phyloP scores from a whole-genome alignment of 1,140 invertebrate genomes.

The Pteromalus puparum region DNA sequence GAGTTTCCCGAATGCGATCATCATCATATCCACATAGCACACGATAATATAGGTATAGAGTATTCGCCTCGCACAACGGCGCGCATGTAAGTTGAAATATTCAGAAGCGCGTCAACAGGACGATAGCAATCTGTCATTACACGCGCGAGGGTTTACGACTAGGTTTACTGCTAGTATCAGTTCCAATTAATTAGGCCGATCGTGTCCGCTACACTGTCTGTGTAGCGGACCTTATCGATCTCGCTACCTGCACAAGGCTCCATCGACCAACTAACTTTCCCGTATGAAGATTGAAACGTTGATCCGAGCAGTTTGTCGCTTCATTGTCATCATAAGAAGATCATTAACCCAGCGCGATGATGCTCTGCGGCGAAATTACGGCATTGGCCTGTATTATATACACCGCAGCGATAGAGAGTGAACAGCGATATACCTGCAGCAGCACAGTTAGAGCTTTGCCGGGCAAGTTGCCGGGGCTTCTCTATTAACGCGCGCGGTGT shows the following conservation, averaged over 20 bases:
- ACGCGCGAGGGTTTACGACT: background rate
- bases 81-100: background rate
- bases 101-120: background rate
- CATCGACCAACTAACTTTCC: background rate
- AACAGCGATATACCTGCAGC: no score
- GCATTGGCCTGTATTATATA: background rate
- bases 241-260: no score
- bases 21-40: background rate
- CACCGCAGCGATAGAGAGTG: no score
- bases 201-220: background rate
- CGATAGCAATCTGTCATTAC: background rate
- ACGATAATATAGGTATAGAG: no score
- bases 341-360: background rate
- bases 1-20: background rate
- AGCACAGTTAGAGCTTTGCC: background rate
- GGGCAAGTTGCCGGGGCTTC: background rate
- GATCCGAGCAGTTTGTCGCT: background rate
- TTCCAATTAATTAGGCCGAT: background rate
- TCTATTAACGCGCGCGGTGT: background rate
- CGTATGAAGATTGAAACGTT: background rate
- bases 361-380: background rate
- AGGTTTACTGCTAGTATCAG: background rate
- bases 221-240: background rate
- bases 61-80: no score
- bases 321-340: conserved; percentile 1